Evolutionary conservation across 2,113 vertebrate genomes (phyloP).

Genomic region (Malaclemys terrapin): DNA sequence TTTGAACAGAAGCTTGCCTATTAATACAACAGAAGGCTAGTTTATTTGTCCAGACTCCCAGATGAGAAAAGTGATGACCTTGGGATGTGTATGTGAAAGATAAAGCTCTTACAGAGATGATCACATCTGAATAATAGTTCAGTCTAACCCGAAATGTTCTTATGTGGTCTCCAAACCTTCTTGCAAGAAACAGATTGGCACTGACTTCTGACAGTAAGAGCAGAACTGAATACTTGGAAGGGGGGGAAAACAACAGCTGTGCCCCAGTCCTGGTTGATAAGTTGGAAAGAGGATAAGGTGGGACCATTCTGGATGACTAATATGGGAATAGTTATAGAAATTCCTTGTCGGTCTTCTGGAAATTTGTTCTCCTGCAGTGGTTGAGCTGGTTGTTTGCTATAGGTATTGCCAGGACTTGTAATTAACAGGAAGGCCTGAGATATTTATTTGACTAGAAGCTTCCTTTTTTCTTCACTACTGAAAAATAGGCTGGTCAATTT

Average conservation of each 20-base stretch:
- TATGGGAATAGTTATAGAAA: not conserved
- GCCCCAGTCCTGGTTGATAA: not conserved
- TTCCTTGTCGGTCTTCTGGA: not conserved
- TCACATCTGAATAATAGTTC: not conserved
- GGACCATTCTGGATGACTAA: not conserved
- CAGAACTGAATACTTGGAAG: fast-evolving
- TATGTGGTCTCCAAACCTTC: not conserved
- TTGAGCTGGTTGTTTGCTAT: not conserved
- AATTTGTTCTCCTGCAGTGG: fast-evolving
- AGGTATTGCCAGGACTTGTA: not conserved
- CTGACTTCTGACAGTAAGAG: not conserved
- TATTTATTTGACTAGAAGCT: fast-evolving
- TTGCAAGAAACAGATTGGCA: not conserved
- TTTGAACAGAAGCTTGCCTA: not conserved
- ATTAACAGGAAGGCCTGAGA: not conserved
- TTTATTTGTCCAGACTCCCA: not conserved
- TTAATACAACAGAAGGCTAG: not conserved
- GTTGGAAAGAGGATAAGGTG: not conserved
- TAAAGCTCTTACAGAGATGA: not conserved
- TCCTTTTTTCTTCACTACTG: not conserved
- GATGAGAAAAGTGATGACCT: not conserved
- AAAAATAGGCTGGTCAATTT: not conserved
- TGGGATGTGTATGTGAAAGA: fast-evolving
- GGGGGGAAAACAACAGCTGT: not conserved
- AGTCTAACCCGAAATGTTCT: not conserved